Evolutionary conservation across 2,888 invertebrate species (phyloP).

Genomic region (Dilophus febrilis): DNA sequence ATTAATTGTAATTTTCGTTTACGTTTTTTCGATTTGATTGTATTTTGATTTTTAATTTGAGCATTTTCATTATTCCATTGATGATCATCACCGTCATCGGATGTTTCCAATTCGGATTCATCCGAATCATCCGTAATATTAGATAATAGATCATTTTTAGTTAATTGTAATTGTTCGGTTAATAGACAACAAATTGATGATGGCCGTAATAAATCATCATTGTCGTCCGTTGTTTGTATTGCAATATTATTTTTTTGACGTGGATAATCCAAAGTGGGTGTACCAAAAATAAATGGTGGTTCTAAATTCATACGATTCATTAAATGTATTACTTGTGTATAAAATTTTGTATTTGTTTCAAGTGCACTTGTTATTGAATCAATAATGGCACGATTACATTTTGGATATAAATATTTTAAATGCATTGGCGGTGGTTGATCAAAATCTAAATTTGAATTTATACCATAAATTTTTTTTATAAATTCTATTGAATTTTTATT

Average conservation of each 20-base stretch:
- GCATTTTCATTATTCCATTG: no score
- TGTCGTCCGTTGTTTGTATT: no score
- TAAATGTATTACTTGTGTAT: conserved; percentile 69
- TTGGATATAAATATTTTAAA: conserved; percentile 65
- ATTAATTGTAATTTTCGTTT: conserved; percentile 7
- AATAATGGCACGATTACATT: conserved; percentile 51
- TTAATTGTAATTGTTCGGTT: no score
- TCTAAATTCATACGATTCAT: conserved; percentile 92
- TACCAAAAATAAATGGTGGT: conserved; percentile 50
- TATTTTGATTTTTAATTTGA: no score
- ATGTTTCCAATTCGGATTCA: conserved; percentile 28
- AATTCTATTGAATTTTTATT: conserved; percentile 33
- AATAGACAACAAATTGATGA: no score
- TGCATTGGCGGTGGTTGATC: conserved; percentile 60
- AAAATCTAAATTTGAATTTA: conserved; percentile 42
- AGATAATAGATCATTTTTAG: no score
- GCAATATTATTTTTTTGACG: conserved; percentile 4
- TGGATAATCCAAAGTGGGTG: neutral
- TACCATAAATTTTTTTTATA: conserved; percentile 39
- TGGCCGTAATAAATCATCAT: no score
- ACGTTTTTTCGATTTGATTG: no score
- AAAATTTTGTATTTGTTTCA: conserved; percentile 61
- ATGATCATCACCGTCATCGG: conserved; percentile 15
- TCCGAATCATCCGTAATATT: conserved; percentile 13
- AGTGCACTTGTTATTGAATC: conserved; percentile 63